A percentile compares a stretch with the other conserved stretches of the same genome.
These are phyloP conservation scores for Pampus argenteus DNA, from an alignment of 2,797 vertebrate genomes.

Conservation along the genomic window DNA sequence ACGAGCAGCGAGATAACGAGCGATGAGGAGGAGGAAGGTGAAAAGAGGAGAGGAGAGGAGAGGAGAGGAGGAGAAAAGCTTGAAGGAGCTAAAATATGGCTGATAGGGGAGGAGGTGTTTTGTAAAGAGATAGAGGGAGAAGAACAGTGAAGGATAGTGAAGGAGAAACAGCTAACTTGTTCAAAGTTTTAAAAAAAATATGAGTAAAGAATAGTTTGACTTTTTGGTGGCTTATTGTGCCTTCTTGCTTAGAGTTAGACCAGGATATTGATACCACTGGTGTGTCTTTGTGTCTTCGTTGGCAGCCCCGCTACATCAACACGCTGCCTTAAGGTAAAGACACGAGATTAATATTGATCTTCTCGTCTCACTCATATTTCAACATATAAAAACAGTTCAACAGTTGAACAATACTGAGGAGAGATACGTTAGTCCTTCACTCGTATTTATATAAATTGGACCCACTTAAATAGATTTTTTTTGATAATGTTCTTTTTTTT, in stretches of 20 bases:
- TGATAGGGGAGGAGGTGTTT: not conserved
- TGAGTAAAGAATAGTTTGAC: not conserved
- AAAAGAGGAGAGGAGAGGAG: not conserved
- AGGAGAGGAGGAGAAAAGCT: not conserved
- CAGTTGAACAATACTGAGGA: not conserved
- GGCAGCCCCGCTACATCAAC: no score
- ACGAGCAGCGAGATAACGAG: not conserved
- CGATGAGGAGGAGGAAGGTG: not conserved
- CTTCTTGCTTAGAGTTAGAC: not conserved
- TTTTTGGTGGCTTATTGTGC: not conserved
- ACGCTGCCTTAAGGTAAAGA: not conserved
- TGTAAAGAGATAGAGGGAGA: not conserved
- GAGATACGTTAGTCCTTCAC: not conserved
- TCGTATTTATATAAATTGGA: not conserved
- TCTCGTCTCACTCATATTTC: not conserved
- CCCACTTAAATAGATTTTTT: not conserved
- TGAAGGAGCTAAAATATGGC: not conserved
- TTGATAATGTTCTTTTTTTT: not conserved
- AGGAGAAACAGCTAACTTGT: not conserved
- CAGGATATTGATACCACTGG: not conserved
- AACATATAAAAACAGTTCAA: not conserved
- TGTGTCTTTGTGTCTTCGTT: no score
- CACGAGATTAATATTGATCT: not conserved
- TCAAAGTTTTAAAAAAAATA: not conserved
- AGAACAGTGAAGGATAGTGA: not conserved